phyloP scores from a whole-genome alignment of 2,797 vertebrate species.

The Ctenosaura bakeri region DNA sequence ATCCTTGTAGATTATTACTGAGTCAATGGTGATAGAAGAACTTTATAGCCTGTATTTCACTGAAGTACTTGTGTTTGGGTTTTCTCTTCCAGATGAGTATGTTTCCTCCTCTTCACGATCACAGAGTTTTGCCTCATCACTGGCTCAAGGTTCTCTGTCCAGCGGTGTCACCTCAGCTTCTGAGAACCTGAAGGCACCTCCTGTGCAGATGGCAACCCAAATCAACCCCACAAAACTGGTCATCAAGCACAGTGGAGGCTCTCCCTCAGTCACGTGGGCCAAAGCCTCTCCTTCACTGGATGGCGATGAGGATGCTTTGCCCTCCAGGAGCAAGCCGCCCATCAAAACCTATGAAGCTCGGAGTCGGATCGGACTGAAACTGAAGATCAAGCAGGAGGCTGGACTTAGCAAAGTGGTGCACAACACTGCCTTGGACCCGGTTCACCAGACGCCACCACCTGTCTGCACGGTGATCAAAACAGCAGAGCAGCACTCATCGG shows the following conservation, averaged over 20 bases:
- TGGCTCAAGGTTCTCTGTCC: constrained; percentile 38
- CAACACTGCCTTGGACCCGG: constrained; percentile 93
- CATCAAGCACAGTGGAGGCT: constrained; percentile 90
- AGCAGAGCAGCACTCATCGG: constrained; percentile 50
- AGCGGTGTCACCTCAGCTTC: constrained; percentile 25
- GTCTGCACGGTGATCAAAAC: constrained; percentile 79
- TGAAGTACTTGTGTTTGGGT: background rate
- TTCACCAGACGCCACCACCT: constrained; percentile 82
- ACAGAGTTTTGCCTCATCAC: constrained; percentile 60
- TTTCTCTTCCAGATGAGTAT: constrained; percentile 87
- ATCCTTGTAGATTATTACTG: background rate
- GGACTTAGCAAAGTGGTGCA: constrained; percentile 95
- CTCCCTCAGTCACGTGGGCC: constrained; percentile 83
- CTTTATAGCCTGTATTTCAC: background rate
- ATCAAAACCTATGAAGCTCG: constrained; percentile 97
- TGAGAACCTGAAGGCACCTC: constrained; percentile 42
- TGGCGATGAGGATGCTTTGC: constrained; percentile 88
- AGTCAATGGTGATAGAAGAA: background rate
- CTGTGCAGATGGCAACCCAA: constrained; percentile 39
- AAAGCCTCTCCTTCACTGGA: constrained; percentile 73
- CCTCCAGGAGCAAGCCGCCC: constrained; percentile 90
- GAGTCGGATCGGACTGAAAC: constrained; percentile 91
- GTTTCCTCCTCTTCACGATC: constrained; percentile 80
- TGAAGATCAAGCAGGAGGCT: constrained; percentile 97
- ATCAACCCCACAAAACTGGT: constrained; percentile 88